These are phyloP conservation scores for Silurus aristotelis DNA, from an alignment of 2,797 vertebrate species.

Conservation along the genomic window DNA sequence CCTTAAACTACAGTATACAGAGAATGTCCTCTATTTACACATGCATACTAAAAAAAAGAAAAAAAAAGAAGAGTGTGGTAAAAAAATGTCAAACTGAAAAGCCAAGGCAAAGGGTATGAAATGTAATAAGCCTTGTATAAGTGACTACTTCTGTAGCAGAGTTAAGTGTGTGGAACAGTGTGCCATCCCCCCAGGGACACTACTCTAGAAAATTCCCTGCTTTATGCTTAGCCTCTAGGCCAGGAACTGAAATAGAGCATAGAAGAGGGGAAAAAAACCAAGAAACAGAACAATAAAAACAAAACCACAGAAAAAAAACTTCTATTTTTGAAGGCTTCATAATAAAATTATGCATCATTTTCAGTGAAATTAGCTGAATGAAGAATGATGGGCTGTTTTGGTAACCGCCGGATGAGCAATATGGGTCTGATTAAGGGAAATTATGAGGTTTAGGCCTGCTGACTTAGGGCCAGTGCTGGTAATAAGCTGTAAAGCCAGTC, in stretches of 20 bases:
- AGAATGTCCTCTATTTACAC: slow-evolving; percentile 16
- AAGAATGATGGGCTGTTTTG: slow-evolving; percentile 17
- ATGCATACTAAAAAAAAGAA: slow-evolving; percentile 5
- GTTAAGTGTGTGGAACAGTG: slow-evolving; percentile 37
- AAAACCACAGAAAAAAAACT: slow-evolving; percentile 3
- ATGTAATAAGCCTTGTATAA: slow-evolving; percentile 37
- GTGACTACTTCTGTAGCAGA: slow-evolving; percentile 31
- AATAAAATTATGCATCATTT: background rate
- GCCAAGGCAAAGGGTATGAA: background rate
- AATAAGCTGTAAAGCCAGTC: slow-evolving; percentile 18
- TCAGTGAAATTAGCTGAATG: background rate
- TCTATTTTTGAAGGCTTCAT: background rate
- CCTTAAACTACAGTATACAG: slow-evolving; percentile 12
- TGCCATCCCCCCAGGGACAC: slow-evolving; percentile 15
- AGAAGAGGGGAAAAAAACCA: background rate
- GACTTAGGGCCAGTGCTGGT: slow-evolving; percentile 18
- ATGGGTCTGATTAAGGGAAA: slow-evolving; percentile 12
- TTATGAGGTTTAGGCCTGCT: slow-evolving; percentile 4
- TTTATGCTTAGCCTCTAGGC: slow-evolving; percentile 39
- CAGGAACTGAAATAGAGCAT: slow-evolving; percentile 33
- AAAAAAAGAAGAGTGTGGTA: background rate
- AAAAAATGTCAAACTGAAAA: slow-evolving; percentile 8
- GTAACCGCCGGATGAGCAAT: slow-evolving; percentile 28
- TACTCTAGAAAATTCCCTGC: slow-evolving; percentile 37
- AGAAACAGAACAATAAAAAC: background rate